Conservation (phyloP, 2,113 vertebrate genomes). For the Anolis carolinensis region DNA sequence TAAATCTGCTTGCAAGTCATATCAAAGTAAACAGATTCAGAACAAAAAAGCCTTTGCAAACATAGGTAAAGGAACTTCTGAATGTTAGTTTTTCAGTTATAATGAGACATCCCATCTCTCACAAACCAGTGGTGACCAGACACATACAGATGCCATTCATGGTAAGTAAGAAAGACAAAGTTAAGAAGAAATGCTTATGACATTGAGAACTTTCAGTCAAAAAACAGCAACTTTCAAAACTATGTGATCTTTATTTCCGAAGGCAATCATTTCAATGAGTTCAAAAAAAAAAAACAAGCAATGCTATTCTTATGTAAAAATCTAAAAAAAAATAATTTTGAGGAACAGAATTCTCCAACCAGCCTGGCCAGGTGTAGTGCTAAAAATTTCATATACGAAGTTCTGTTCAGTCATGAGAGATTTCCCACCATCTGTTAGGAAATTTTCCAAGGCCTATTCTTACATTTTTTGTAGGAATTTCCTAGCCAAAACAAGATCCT, state of each 20-base stretch:
- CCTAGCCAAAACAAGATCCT: too few species aligned
- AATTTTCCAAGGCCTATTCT: too few species aligned
- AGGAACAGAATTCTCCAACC: too few species aligned
- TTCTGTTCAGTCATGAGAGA: too few species aligned
- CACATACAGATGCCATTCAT: not conserved
- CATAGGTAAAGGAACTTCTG: not conserved
- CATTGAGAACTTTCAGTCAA: not conserved
- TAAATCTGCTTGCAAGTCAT: not conserved
- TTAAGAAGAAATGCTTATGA: not conserved
- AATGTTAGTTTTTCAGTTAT: not conserved
- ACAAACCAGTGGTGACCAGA: not conserved
- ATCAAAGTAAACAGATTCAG: not conserved
- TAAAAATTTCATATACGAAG: too few species aligned
- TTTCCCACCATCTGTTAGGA: too few species aligned
- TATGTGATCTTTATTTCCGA: not conserved
- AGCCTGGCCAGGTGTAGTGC: too few species aligned
- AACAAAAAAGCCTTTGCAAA: not conserved
- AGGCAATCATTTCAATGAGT: not conserved
- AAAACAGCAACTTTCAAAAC: not conserved
- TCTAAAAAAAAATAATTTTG: too few species aligned
- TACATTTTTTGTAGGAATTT: too few species aligned
- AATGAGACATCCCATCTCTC: not conserved
- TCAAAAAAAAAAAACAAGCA: not conserved
- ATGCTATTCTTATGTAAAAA: not conserved
- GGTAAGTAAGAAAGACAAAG: not conserved